These are phyloP conservation scores for Paraescarpia echinospica DNA, from an alignment of 1,140 invertebrate species.

Conservation along the genomic window DNA sequence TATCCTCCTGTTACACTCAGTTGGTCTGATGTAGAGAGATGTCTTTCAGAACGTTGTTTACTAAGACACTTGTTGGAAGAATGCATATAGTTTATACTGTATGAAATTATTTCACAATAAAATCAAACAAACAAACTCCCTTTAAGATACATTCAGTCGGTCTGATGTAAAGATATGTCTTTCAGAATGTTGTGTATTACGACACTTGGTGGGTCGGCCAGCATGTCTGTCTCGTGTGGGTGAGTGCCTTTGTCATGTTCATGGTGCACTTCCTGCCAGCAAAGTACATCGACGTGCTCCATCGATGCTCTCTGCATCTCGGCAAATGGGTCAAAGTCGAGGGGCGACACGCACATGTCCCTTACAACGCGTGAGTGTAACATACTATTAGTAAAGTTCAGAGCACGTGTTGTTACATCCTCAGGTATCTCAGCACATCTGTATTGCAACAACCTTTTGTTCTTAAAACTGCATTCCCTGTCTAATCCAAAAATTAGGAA, in stretches of 20 bases:
- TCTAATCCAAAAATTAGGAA: too few species aligned
- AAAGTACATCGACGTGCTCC: conserved; percentile 83
- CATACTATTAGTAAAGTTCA: background rate
- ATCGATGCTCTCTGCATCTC: conserved; percentile 84
- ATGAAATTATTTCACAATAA: too few species aligned
- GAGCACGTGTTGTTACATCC: background rate
- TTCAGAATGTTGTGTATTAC: conserved; percentile 78
- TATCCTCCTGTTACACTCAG: too few species aligned
- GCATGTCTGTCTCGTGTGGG: conserved; percentile 79
- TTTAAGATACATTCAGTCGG: too few species aligned
- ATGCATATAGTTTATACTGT: too few species aligned
- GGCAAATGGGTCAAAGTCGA: conserved; percentile 81
- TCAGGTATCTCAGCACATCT: too few species aligned
- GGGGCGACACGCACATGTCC: conserved; percentile 65
- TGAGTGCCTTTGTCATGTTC: conserved; percentile 80
- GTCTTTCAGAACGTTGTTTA: too few species aligned
- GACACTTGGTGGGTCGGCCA: conserved; percentile 81
- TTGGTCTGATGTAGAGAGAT: too few species aligned
- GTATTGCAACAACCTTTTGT: too few species aligned
- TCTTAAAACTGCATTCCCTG: too few species aligned
- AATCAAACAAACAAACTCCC: too few species aligned
- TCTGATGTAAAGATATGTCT: background rate
- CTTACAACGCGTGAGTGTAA: conserved; percentile 64
- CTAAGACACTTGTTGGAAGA: too few species aligned
- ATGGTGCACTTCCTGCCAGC: conserved; percentile 76